Percentiles rank a stretch among this genome's conserved stretches.
phyloP scores from a whole-genome alignment of 2,888 invertebrate genomes.

The Mythimna impura region DNA sequence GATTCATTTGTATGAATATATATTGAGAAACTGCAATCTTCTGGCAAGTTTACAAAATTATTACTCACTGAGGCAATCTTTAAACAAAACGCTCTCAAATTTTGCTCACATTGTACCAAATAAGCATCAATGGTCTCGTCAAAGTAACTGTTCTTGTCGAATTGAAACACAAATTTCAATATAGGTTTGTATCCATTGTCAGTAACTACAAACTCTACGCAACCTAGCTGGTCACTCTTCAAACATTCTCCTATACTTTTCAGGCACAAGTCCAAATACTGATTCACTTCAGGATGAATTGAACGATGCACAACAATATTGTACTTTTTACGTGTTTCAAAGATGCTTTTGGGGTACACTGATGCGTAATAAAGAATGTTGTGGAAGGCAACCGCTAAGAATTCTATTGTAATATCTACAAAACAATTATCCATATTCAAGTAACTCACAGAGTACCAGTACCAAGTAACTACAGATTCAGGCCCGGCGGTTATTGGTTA shows the following conservation, averaged over 20 bases:
- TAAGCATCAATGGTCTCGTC: constrained; percentile 90
- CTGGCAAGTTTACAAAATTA: constrained; percentile 87
- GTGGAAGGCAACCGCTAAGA: constrained; percentile 92
- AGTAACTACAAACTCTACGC: constrained; percentile 88
- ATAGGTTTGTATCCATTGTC: constrained; percentile 73
- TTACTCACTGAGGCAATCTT: constrained; percentile 87
- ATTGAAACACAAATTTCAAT: constrained; percentile 82
- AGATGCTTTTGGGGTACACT: constrained; percentile 92
- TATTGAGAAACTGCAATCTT: constrained; percentile 91
- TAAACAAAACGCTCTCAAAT: constrained; percentile 91
- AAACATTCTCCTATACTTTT: constrained; percentile 87
- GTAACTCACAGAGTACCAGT: too few relatives aligned
- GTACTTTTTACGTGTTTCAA: constrained; percentile 91
- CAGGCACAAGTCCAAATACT: constrained; percentile 91
- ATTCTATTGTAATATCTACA: constrained; percentile 91
- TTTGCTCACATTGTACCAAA: constrained; percentile 91
- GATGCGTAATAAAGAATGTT: constrained; percentile 91
- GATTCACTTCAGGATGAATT: constrained; percentile 92
- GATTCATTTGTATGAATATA: constrained; percentile 91
- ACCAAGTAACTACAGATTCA: neutral
- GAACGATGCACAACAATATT: constrained; percentile 91
- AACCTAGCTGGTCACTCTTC: constrained; percentile 85
- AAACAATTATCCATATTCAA: constrained; percentile 84
- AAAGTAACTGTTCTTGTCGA: constrained; percentile 71
- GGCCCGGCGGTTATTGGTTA: too few relatives aligned